Evolutionary conservation across 2,797 vertebrate species (phyloP).

Genomic region (Myotis planiceps): DNA sequence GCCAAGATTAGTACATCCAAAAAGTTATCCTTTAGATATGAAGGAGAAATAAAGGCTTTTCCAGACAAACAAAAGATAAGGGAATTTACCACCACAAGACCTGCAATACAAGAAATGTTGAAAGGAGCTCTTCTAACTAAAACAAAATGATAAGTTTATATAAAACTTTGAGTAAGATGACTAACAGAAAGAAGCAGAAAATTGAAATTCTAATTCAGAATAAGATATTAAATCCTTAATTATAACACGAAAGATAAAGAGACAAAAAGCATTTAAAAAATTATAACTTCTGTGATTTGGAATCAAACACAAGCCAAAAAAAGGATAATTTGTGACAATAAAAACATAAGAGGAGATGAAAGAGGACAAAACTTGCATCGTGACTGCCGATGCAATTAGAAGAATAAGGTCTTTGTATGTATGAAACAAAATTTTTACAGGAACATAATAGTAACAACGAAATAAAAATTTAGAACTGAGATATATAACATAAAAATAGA

Average conservation of each 20-base stretch:
- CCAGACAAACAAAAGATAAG: neutral
- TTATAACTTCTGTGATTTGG: neutral
- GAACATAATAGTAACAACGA: neutral
- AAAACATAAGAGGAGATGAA: neutral
- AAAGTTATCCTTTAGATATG: neutral
- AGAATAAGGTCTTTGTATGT: neutral
- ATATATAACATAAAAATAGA: neutral
- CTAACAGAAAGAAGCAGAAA: neutral
- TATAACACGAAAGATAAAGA: neutral
- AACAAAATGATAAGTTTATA: neutral
- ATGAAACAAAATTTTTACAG: neutral
- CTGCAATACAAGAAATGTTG: neutral
- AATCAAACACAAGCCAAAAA: neutral
- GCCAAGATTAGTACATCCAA: neutral
- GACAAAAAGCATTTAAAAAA: neutral
- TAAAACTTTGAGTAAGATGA: neutral
- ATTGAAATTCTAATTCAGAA: neutral
- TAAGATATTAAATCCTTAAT: neutral
- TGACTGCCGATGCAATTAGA: neutral
- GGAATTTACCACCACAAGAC: neutral
- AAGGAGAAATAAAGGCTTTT: neutral
- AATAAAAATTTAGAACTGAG: neutral
- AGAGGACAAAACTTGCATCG: neutral
- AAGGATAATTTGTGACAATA: neutral
- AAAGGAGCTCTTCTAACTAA: neutral